Evolutionary conservation across 2,797 vertebrate species (phyloP).

Genomic region (Chrysocyon brachyurus): DNA sequence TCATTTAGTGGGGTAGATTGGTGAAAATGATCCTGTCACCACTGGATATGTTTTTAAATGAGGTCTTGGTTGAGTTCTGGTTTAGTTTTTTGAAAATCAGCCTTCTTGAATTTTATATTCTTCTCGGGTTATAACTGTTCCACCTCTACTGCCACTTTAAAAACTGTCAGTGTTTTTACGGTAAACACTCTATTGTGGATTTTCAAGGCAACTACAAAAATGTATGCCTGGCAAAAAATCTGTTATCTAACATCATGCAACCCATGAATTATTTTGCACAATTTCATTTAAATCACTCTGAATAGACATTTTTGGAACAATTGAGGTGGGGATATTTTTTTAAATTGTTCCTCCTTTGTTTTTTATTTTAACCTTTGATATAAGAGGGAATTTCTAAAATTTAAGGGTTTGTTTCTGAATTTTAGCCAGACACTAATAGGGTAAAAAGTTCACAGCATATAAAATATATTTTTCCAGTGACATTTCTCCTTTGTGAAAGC

Average conservation of each 20-base stretch:
- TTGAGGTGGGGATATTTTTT: neutral
- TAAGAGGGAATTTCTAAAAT: conserved; percentile 47
- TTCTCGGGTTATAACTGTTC: neutral
- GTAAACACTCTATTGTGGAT: neutral
- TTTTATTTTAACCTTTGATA: neutral
- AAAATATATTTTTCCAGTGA: neutral
- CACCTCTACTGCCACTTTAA: neutral
- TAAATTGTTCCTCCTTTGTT: neutral
- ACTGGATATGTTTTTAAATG: conserved; percentile 13
- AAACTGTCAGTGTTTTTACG: neutral
- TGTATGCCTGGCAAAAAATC: neutral
- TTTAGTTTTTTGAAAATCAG: conserved; percentile 63
- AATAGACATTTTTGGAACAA: neutral
- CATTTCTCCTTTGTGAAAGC: neutral
- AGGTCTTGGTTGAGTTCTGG: conserved; percentile 45
- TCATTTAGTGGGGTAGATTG: conserved; percentile 15
- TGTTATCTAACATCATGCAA: neutral
- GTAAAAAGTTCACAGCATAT: neutral
- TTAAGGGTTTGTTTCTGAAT: neutral
- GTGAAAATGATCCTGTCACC: conserved; percentile 52
- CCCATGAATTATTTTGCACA: conserved; percentile 46
- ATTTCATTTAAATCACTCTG: conserved; percentile 48
- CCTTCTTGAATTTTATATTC: conserved; percentile 23
- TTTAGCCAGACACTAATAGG: neutral
- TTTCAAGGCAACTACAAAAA: conserved; percentile 45